Conservation (phyloP, 1,140 invertebrate genomes). For the Sycobia sp. region DNA sequence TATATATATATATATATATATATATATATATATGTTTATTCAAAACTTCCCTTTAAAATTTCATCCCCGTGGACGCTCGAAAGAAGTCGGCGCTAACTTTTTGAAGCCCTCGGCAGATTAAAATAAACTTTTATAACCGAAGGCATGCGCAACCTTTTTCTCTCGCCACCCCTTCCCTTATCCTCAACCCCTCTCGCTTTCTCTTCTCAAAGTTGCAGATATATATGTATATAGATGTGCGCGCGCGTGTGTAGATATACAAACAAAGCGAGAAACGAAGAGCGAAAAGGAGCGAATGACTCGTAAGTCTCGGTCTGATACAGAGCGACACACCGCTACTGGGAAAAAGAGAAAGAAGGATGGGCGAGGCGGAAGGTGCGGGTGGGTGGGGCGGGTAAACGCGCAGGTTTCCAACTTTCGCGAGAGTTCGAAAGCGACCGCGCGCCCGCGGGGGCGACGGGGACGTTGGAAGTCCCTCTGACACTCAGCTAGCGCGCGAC, state of each 20-base stretch:
- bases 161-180: too few relatives aligned
- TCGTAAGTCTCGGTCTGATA: constrained; percentile 18
- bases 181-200: too few relatives aligned
- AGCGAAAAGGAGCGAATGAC: constrained; percentile 7
- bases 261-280: background rate
- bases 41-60: too few relatives aligned
- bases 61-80: background rate
- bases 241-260: too few relatives aligned
- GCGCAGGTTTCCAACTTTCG: constrained; percentile 20
- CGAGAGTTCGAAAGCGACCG: background rate
- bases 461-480: background rate
- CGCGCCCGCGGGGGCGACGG: background rate
- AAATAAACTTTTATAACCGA: too few relatives aligned
- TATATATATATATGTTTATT: too few relatives aligned
- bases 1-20: too few relatives aligned
- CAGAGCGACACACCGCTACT: background rate
- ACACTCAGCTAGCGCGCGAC: background rate
- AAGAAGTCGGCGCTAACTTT: background rate
- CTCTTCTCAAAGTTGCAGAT: too few relatives aligned
- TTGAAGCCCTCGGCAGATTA: too few relatives aligned
- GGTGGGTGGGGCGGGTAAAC: too few relatives aligned
- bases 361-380: background rate
- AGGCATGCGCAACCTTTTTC: too few relatives aligned
- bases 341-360: constrained; percentile 1
- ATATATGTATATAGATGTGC: too few relatives aligned